Evolutionary conservation across 2,888 invertebrate species (phyloP), one percentile per base, ranked within the genome.

Genomic region (Mesorhabditis sp.): DNA sequence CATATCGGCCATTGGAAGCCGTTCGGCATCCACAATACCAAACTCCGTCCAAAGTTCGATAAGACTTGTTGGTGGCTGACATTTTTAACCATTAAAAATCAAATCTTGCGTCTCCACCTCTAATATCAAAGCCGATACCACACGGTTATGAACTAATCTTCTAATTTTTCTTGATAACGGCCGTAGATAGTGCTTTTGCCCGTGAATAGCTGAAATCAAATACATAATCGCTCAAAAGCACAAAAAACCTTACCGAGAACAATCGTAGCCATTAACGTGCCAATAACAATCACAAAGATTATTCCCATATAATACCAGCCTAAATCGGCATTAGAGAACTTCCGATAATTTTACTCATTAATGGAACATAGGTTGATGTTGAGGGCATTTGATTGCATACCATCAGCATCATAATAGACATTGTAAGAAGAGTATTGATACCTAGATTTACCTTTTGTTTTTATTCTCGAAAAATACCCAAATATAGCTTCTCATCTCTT

Each of bases 251-350:
- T 28, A 75, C 75, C 72, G 65, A 88, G 76, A n/a, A 88, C 88
- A 43, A 87, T 78, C 5, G 87, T 87, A 4, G 88, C 87, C 83
- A 88, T 84, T 6, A 87, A 86, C 2, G 88, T 88, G 41, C 88
- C 88, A 13, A 87, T 82, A 0, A 88, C 88, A 5, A 88, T 88
- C 28, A 88, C 87, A 44, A 86, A 87, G 64, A 88, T 88, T 45
- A 88, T 87, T 7, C 87, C 86, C 42, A 88, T 87, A 73, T 88
- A 88, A 76, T 88, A 88, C 74, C 88, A 81, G 71, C 88, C 88
- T 88, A 81, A 43, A 82, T 66, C 63, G 13, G 13, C 10, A 13
- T 10, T 5, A 43, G 65, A 41, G 44, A n/a, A 5, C n/a, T 44
- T n/a, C 13, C 13, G n/a, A 10, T n/a, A 73, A 43, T 71, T 84